Conservation (phyloP, 2,888 invertebrate species). For the Conchocele bisecta region DNA sequence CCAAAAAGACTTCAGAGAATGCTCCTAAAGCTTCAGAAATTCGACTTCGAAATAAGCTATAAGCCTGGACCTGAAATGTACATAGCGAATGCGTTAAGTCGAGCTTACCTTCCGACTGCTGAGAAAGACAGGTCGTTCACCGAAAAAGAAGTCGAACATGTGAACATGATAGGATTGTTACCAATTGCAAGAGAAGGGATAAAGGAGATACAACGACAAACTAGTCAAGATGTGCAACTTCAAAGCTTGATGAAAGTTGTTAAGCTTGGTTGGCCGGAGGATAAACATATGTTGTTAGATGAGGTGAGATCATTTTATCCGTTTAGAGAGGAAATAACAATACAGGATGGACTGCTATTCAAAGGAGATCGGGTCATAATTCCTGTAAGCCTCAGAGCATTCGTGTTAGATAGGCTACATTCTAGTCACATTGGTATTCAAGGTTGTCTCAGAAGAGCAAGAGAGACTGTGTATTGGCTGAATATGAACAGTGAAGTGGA, state of each 20-base stretch:
- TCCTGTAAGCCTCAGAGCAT: slow-evolving; percentile 18
- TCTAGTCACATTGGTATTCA: slow-evolving; percentile 27
- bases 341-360: slow-evolving; percentile 47
- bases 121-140: too few species aligned
- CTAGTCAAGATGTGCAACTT: slow-evolving; percentile 36
- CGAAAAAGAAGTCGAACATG: too few species aligned
- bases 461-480: slow-evolving; percentile 28
- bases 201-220: too few species aligned
- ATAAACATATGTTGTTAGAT: slow-evolving; percentile 8
- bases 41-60: slow-evolving; percentile 30
- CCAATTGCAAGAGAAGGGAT: too few species aligned
- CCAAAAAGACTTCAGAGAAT: slow-evolving; percentile 61
- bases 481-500: neutral
- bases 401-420: slow-evolving; percentile 32
- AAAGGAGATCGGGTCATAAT: slow-evolving; percentile 25
- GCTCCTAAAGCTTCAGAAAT: slow-evolving; percentile 54
- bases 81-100: too few species aligned
- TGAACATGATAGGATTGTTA: too few species aligned
- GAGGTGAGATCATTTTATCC: slow-evolving; percentile 42
- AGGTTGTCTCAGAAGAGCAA: slow-evolving; percentile 28
- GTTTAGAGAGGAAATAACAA: slow-evolving; percentile 46
- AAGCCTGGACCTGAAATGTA: too few species aligned
- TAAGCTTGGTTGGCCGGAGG: slow-evolving; percentile 45
- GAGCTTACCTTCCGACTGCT: too few species aligned
- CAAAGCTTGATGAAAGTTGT: slow-evolving; percentile 21